phyloP scores from a whole-genome alignment of 2,888 invertebrate genomes.

The Leuctra nigra region DNA sequence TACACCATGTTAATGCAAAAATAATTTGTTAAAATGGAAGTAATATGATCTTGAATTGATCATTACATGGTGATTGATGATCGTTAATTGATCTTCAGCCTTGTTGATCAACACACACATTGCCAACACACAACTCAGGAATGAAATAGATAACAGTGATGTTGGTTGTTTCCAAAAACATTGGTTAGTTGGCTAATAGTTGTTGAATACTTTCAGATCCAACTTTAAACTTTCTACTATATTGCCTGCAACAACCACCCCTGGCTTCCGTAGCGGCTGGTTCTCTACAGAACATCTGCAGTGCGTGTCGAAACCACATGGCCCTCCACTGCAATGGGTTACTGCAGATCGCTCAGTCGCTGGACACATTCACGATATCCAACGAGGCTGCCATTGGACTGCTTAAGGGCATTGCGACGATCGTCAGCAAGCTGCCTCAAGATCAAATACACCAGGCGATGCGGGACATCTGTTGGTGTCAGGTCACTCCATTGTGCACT shows the following conservation, averaged over 20 bases:
- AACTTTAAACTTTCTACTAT: constrained; percentile 70
- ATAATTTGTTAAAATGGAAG: too few species aligned
- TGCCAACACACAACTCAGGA: too few species aligned
- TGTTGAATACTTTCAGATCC: too few species aligned
- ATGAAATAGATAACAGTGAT: too few species aligned
- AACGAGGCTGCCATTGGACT: constrained; percentile 69
- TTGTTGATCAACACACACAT: too few species aligned
- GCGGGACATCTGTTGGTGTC: constrained; percentile 71
- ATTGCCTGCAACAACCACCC: constrained; percentile 64
- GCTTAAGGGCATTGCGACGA: constrained; percentile 60
- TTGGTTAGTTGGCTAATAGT: too few species aligned
- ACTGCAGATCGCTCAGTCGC: constrained; percentile 62
- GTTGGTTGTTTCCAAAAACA: too few species aligned
- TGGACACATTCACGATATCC: constrained; percentile 64
- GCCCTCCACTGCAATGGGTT: constrained; percentile 64
- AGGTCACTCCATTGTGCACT: constrained; percentile 59
- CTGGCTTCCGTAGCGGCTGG: constrained; percentile 74
- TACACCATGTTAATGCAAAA: too few species aligned
- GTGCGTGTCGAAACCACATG: constrained; percentile 73
- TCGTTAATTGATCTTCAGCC: too few species aligned
- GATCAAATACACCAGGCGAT: constrained; percentile 60
- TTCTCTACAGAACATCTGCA: constrained; percentile 79
- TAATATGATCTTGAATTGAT: too few species aligned
- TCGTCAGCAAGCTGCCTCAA: constrained; percentile 50
- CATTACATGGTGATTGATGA: too few species aligned